Conservation (phyloP, 2,888 invertebrate species). For the Oxystoma pomonae region DNA sequence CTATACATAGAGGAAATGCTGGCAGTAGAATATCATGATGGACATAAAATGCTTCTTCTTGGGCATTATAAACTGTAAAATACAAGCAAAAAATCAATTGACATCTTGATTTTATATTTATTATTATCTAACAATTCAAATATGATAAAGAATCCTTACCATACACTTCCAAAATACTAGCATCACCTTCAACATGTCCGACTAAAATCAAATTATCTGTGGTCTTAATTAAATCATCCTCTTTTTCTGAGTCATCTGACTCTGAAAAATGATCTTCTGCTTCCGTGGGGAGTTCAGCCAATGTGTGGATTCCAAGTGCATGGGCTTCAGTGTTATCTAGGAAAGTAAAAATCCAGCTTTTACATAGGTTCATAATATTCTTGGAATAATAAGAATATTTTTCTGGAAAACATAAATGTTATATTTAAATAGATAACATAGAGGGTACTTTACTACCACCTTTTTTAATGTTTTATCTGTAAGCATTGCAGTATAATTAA, state of each 20-base stretch:
- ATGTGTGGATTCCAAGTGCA: constrained; percentile 54
- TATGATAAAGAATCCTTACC: constrained; percentile 50
- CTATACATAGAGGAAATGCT: constrained; percentile 86
- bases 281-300: constrained; percentile 53
- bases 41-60: constrained; percentile 83
- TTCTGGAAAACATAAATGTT: too few relatives aligned
- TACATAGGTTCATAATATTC: background rate
- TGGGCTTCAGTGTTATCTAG: constrained; percentile 39
- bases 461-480: too few relatives aligned
- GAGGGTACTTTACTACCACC: too few relatives aligned
- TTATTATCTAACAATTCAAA: background rate
- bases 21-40: constrained; percentile 92
- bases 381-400: too few relatives aligned
- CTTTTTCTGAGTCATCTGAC: constrained; percentile 72
- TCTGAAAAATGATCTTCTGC: constrained; percentile 49
- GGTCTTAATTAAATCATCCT: constrained; percentile 84
- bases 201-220: constrained; percentile 86
- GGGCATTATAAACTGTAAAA: constrained; percentile 80
- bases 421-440: too few relatives aligned
- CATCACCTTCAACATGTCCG: constrained; percentile 83
- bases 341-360: constrained; percentile 18
- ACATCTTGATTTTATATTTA: too few relatives aligned
- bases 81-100: constrained; percentile 1
- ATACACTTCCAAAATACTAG: constrained; percentile 83
- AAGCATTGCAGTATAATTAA: too few relatives aligned